Evolutionary conservation across 2,888 invertebrate genomes (phyloP).

Genomic region (Melieria picta): DNA sequence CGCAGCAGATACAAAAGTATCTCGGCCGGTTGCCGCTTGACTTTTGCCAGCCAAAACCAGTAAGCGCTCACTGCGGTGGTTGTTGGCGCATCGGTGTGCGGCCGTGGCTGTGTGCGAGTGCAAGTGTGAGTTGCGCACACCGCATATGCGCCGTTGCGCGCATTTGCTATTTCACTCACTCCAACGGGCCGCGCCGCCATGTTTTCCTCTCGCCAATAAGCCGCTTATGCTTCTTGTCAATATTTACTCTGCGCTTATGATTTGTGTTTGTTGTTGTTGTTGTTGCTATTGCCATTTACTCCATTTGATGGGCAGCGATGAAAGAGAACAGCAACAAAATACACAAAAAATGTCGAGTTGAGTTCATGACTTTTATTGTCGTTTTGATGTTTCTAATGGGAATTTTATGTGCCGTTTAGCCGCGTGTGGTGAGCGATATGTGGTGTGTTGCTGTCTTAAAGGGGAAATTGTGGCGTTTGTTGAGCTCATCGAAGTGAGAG

Average conservation of each 20-base stretch:
- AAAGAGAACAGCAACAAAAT: no score
- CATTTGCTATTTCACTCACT: constrained; percentile 39
- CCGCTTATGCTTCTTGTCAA: neutral
- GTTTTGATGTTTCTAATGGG: no score
- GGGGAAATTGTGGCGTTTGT: no score
- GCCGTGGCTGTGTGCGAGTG: constrained; percentile 26
- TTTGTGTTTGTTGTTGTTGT: no score
- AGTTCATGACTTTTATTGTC: no score
- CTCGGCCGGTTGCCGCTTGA: constrained; percentile 42
- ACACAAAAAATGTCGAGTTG: no score
- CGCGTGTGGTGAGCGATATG: no score
- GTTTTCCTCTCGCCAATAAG: constrained; percentile 22
- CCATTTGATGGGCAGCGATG: no score
- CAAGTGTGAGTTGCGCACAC: constrained; percentile 18
- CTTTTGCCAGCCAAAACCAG: constrained; percentile 38
- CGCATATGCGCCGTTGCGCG: constrained; percentile 43
- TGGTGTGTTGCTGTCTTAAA: no score
- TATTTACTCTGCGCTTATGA: constrained; percentile 2
- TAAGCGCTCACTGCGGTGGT: constrained; percentile 41
- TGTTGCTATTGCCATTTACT: no score
- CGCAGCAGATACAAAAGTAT: constrained; percentile 47
- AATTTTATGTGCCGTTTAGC: no score
- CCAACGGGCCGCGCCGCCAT: constrained; percentile 22
- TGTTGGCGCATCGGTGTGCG: constrained; percentile 14
- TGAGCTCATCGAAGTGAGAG: no score